Base-by-base conservation (phyloP, 2,113 vertebrate species). In the Phrynosoma platyrhinos region DNA sequence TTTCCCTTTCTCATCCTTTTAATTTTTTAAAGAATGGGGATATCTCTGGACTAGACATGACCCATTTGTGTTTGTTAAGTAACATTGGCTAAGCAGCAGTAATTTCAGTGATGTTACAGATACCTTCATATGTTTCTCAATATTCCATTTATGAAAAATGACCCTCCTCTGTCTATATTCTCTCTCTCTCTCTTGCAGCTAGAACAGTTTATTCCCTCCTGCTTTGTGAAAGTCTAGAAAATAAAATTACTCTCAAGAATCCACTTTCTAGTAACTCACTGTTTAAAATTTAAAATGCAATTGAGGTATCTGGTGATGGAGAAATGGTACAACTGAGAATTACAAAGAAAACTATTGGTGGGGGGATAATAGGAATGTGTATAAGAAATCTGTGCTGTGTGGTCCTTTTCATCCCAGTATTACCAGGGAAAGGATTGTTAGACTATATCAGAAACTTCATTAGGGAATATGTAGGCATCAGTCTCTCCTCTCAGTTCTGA, bases 171-270 rank as follows among this genome's bases (percentile, higher is more conserved):
- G 79, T 83, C 69, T 85, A 90, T 69, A 42, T 92, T 95, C 79
- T 69, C 4, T 76, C 84, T 20, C 93, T 94, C 94, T 93, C 90
- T 85, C 52, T 71, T 7, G 9, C 66, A 25, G 3, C 32, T 91
- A 64, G 90, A 95, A 88, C 88, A 87, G 1, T 53, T 91, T 90
- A 93, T 94, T 90, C 72, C 93, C 89, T 76, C 32, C 78, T 87
- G 88, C 2, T 71, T 91, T 90, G 81, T 87, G 88, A 91, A 88
- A 90, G 36, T 95, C 90, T 94, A 92, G 58, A 91, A 96, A 95
- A 93, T 89, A 90, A 93, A 94, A 96, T 96, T 95, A 94, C 94
- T 95, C 95, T 87, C 91, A 93, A 93, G 88, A 91, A 95, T 87
- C 94, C 90, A 76, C 86, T 87, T 93, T 90, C 2, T 0, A 0